Evolutionary conservation across 2,888 invertebrate genomes (phyloP), one percentile per base, ranked within the genome.

Genomic region (Sphinx pinastri): DNA sequence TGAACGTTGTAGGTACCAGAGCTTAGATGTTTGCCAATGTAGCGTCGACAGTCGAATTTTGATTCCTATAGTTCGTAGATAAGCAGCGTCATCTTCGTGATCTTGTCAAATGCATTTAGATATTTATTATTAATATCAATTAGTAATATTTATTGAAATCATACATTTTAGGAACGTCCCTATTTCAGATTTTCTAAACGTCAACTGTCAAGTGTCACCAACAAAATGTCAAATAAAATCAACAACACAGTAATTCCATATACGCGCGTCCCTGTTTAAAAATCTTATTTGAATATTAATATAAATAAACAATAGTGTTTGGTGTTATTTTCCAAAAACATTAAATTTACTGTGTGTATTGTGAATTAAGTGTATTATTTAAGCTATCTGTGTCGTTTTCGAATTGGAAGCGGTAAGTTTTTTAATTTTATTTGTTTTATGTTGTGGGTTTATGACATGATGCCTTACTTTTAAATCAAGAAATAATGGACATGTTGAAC

Each of bases 291-390:
- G 58, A 59, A 59, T 31, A 7, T 38, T 1, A 59, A 59, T 14
- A 38, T 59, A 59, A 59, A 59, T 59, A 59, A 59, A 59, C 58
- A 59, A 31, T 59, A 59, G 58, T 59, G 6, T 59, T n/a, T 31
- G 14, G 31, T 14, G 58, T 31, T 31, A 31, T 59, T 25, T 14
- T 59, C 25, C 6, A 59, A 12, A 14, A 54, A 59, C 58, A 38
- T 12, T 10, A 12, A 13, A 51, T 7, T 51, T 51, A 12, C 10
- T 51, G 10, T 51, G 51, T 51, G 12, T 11, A 3, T 51, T 51
- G 51, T 51, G 51, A 51, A 51, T 51, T 13, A 51, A 51, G 51
- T 12, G 51, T 51, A 38, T 7, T 51, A 51, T 51, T 51, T 51
- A 13, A 51, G 51, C 12, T 38, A 12, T 4, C 10, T 51, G 12